Base-by-base conservation (phyloP, 2,113 vertebrate genomes). In the Ceratotherium simum region DNA sequence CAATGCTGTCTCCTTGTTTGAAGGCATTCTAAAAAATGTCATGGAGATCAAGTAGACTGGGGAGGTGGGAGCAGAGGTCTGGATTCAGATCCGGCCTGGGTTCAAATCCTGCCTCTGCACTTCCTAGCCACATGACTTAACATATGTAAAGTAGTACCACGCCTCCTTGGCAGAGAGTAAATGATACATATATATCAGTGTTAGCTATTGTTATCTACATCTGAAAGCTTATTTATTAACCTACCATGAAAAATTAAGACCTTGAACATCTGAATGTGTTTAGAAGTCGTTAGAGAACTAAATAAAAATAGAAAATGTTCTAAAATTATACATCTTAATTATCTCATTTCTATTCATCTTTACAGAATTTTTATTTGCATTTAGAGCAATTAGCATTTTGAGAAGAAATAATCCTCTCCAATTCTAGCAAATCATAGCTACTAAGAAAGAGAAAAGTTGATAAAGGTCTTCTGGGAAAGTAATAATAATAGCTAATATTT, bases 291-390 rank as follows among this genome's bases (percentile, higher is more conserved):
- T 97, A 93, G 51, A 48, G 84, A 96, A 75, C 82, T 91, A 92
- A 91, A 82, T 96, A 75, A 95, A 95, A 92, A 94, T 90, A 72
- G 60, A 69, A 95, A 90, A 67, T 69, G 70, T 54, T 92, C 80
- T 85, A 23, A 72, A 87, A 91, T 96, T 91, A 91, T 62, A 48
- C 39, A 88, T 72, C 76, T 92, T 80, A 56, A 76, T 33, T 64
- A 86, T 95, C 93, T 96, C 60, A 92, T 95, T 94, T 91, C 70
- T 95, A 82, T 96, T 94, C 82, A 94, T 96, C 94, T 95, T 90
- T 88, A 39, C 33, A 67, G 51, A 94, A 86, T 72, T 96, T 96
- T 94, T 91, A 85, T 97, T 97, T 91, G 81, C 91, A 79, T 88
- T 91, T 91, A 65, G 48, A 97, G 23, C 60, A 84, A 92, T 95